Evolutionary conservation across 2,113 vertebrate genomes (phyloP), one percentile per base, ranked within the genome.

Genomic region (Peromyscus leucopus): DNA sequence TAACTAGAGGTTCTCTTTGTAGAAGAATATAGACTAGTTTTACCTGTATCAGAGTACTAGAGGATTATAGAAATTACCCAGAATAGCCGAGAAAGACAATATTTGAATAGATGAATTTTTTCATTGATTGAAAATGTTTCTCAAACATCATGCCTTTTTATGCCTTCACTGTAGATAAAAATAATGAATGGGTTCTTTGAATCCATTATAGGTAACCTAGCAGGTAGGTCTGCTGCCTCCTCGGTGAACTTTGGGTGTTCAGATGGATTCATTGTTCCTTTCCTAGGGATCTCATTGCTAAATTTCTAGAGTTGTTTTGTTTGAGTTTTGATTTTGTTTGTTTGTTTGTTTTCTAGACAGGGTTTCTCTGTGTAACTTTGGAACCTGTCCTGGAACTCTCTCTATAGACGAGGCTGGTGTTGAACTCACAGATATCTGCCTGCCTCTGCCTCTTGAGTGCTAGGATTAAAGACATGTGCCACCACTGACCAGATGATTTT

Each of bases 31-130:
- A 90, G 39, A 10, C 31, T 74, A 33, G 65, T 93, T 75, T 85
- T 79, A 39, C 74, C 57, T 97, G 0, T 92, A 39, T 95, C 19
- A 24, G 76, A 39, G 7, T 63, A 46, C 48, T 85, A 63, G 67
- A 93, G 46, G 72, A 91, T 95, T 48, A 95, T 57, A 39, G 61
- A 93, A 84, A 80, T 76, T 87, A 46, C 12, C 39, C 75, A n/a
- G 90, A 85, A n/a, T 95, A 85, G 39, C 19, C 0, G 79, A 78
- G 31, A 96, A 95, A 83, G 46, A 65, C 57, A 36, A 39, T 63
- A 46, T 89, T 93, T 74, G 24, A 36, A 69, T 75, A 80, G 67
- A 31, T 95, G 46, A 74, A 22, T 75, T 19, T 88, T 88, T 95
- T 93, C 19, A 65, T 57, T 2, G 92, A 74, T 46, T 74, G 7